These are phyloP conservation scores for Rattus rattus DNA, from an alignment of 2,113 vertebrate genomes.

Conservation along the genomic window DNA sequence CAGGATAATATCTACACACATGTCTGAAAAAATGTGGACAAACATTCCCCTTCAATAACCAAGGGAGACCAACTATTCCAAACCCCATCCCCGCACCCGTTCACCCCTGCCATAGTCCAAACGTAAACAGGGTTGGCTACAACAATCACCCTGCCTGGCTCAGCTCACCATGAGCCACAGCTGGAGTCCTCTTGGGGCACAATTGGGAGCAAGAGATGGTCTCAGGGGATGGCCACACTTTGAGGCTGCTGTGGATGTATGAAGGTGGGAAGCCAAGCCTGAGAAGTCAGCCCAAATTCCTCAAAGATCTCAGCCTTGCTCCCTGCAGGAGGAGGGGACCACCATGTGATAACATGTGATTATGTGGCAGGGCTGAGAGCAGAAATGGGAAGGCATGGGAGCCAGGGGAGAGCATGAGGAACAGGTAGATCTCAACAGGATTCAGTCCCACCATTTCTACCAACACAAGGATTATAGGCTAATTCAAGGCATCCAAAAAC, in stretches of 20 bases:
- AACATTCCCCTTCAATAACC: neutral
- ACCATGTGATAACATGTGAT: neutral
- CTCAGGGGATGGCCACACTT: neutral
- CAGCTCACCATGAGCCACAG: neutral
- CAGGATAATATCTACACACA: neutral
- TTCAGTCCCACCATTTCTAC: neutral
- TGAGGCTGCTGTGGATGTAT: neutral
- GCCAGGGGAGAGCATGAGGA: neutral
- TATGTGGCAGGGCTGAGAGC: neutral
- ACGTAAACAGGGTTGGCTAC: neutral
- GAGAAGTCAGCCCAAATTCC: neutral
- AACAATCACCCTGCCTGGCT: neutral
- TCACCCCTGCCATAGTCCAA: neutral
- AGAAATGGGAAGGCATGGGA: too few species aligned
- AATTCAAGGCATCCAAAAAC: neutral
- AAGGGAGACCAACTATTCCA: neutral
- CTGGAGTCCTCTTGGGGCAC: neutral
- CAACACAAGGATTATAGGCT: neutral
- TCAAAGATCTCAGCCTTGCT: neutral
- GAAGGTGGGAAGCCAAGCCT: neutral
- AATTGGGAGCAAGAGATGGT: neutral
- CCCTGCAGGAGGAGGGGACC: neutral
- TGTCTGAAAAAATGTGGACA: neutral
- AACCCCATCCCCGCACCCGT: neutral
- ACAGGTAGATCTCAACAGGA: neutral